A percentile compares a stretch with the other conserved stretches of the same genome.
phyloP scores from a whole-genome alignment of 2,888 invertebrate species.

The Lycophotia porphyrea region DNA sequence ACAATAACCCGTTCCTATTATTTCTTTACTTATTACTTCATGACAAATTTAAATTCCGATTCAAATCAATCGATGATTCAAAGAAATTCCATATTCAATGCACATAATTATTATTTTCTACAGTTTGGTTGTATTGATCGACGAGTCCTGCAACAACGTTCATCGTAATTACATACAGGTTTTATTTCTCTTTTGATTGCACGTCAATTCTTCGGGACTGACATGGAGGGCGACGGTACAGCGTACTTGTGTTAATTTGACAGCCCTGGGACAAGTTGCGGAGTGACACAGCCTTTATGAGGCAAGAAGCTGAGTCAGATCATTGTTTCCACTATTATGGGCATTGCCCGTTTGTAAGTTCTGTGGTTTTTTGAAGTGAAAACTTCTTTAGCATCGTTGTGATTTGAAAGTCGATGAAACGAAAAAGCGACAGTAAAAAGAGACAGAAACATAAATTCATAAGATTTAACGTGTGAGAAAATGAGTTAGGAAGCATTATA shows the following conservation, averaged over 20 bases:
- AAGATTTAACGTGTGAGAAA: too few relatives aligned
- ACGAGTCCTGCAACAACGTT: slow-evolving; percentile 17
- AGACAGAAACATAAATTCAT: too few relatives aligned
- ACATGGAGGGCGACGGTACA: slow-evolving; percentile 3
- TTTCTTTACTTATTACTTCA: neutral
- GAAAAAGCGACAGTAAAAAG: too few relatives aligned
- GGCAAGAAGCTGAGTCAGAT: slow-evolving; percentile 44
- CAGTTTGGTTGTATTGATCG: slow-evolving; percentile 21
- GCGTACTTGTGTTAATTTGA: slow-evolving; percentile 39
- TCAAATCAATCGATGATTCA: slow-evolving; percentile 32
- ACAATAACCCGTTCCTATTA: neutral
- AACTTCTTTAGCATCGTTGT: too few relatives aligned
- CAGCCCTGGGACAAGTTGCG: slow-evolving; percentile 34
- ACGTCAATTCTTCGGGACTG: slow-evolving; percentile 27
- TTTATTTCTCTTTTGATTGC: slow-evolving; percentile 28
- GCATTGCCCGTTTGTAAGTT: slow-evolving; percentile 24
- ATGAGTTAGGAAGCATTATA: too few relatives aligned
- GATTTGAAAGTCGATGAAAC: too few relatives aligned
- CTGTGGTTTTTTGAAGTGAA: neutral
- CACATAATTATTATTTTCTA: slow-evolving; percentile 40
- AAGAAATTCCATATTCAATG: slow-evolving; percentile 50
- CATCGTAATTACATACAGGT: slow-evolving; percentile 35
- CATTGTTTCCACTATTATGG: slow-evolving; percentile 54
- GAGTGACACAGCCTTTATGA: slow-evolving; percentile 22
- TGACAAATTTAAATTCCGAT: slow-evolving; percentile 19